These are phyloP conservation scores for Tetropium fuscum DNA, from an alignment of 2,888 invertebrate species.

Conservation along the genomic window DNA sequence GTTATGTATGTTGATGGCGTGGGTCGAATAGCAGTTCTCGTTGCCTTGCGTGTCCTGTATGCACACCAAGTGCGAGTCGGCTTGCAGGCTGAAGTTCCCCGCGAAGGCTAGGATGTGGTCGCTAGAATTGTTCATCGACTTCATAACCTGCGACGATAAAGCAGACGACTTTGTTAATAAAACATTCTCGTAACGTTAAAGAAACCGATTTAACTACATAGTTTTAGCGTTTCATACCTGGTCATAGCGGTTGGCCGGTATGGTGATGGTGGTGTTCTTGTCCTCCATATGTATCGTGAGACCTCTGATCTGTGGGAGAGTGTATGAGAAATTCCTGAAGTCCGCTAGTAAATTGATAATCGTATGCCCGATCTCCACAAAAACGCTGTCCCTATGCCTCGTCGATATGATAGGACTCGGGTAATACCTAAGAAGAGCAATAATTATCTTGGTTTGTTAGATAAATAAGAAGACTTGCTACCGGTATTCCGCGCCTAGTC, in stretches of 20 bases:
- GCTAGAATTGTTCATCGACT: constrained; percentile 82
- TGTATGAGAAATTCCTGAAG: constrained; percentile 86
- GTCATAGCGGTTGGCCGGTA: constrained; percentile 81
- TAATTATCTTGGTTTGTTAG: too few relatives aligned
- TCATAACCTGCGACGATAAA: too few relatives aligned
- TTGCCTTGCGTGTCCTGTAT: constrained; percentile 78
- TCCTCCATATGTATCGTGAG: constrained; percentile 87
- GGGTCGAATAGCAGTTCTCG: constrained; percentile 84
- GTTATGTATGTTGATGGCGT: constrained; percentile 88
- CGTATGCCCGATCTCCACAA: constrained; percentile 88
- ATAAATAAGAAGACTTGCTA: too few relatives aligned
- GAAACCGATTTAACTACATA: too few relatives aligned
- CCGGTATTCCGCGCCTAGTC: constrained; percentile 83
- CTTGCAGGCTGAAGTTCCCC: constrained; percentile 81
- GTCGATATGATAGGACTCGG: constrained; percentile 86
- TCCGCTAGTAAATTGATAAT: constrained; percentile 89
- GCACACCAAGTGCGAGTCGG: constrained; percentile 90
- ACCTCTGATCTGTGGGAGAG: constrained; percentile 81
- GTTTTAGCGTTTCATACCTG: constrained; percentile 68
- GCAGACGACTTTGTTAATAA: too few relatives aligned
- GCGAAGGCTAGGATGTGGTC: constrained; percentile 88
- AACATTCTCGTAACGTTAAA: too few relatives aligned
- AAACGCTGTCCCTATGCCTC: constrained; percentile 81
- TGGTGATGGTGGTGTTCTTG: constrained; percentile 79
- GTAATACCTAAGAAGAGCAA: constrained; percentile 72